Percentiles rank a stretch among this genome's conserved stretches.
These are phyloP conservation scores for Neolamprologus caudopunctatus DNA, from an alignment of 2,113 vertebrate genomes.

Conservation along the genomic window DNA sequence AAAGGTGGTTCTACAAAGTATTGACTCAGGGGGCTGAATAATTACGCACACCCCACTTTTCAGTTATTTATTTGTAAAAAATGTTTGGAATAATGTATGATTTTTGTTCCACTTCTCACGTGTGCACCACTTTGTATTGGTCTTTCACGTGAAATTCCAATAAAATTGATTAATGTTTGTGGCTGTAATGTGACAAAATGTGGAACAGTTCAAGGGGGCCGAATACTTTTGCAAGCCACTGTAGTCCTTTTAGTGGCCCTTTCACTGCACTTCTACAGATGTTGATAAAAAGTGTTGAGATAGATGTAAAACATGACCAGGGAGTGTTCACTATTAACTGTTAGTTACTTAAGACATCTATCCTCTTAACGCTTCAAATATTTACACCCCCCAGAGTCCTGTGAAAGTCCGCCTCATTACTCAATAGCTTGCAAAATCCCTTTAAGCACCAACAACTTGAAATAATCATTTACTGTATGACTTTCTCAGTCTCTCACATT, in stretches of 20 bases:
- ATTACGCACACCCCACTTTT: accelerated
- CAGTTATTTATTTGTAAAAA: not conserved
- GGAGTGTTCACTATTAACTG: not conserved
- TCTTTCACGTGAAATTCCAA: accelerated
- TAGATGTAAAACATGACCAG: not conserved
- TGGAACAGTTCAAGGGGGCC: accelerated
- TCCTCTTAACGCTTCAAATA: not conserved
- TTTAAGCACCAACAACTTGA: not conserved
- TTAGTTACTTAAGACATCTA: not conserved
- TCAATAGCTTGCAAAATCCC: not conserved
- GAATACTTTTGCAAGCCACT: not conserved
- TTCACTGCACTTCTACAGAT: not conserved
- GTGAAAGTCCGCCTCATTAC: not conserved
- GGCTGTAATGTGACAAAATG: accelerated
- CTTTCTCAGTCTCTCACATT: not conserved
- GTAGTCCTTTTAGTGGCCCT: not conserved
- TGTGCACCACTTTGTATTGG: too few relatives aligned
- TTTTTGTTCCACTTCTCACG: too few relatives aligned
- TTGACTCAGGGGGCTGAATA: not conserved
- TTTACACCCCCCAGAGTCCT: not conserved
- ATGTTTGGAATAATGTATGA: too few relatives aligned
- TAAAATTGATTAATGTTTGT: not conserved
- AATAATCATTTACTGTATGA: accelerated
- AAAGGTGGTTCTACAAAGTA: not conserved
- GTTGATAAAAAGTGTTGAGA: not conserved